These are phyloP conservation scores for Diplogasteroides magnus DNA, from an alignment of 1,140 invertebrate genomes.

Conservation along the genomic window DNA sequence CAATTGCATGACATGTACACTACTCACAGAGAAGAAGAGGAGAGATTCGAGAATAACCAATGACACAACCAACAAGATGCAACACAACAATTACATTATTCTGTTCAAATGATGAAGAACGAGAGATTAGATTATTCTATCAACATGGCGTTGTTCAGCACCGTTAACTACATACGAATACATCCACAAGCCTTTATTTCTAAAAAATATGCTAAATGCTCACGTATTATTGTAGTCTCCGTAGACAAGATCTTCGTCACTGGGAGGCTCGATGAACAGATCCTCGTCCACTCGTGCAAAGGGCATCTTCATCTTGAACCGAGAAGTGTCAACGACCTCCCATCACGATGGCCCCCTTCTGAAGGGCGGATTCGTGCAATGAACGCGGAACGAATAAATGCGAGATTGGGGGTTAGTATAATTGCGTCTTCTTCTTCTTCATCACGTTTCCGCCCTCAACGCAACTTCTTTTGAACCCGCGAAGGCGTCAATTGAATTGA, in stretches of 20 bases:
- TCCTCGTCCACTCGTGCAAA: constrained; percentile 47
- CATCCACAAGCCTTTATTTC: background rate
- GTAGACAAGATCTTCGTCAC: constrained; percentile 53
- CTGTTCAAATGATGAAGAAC: too few species aligned
- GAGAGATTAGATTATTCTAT: too few species aligned
- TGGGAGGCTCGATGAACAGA: constrained; percentile 51
- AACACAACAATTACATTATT: too few species aligned
- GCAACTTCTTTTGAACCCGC: too few species aligned
- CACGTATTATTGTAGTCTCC: constrained; percentile 53
- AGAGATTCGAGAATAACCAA: too few species aligned
- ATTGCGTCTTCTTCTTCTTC: background rate
- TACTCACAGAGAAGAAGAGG: too few species aligned
- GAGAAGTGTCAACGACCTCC: background rate
- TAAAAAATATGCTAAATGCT: constrained; percentile 15
- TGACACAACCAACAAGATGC: too few species aligned
- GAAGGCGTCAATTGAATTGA: constrained; percentile 2
- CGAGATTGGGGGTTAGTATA: background rate
- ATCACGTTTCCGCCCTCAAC: too few species aligned
- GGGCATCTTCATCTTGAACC: constrained; percentile 9
- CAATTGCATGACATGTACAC: too few species aligned
- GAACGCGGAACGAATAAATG: background rate
- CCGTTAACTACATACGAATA: too few species aligned
- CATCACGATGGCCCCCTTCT: background rate
- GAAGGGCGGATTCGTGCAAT: background rate
- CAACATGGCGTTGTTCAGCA: too few species aligned